Evolutionary conservation across 2,888 invertebrate species (phyloP).

Genomic region (Platycheirus albimanus): DNA sequence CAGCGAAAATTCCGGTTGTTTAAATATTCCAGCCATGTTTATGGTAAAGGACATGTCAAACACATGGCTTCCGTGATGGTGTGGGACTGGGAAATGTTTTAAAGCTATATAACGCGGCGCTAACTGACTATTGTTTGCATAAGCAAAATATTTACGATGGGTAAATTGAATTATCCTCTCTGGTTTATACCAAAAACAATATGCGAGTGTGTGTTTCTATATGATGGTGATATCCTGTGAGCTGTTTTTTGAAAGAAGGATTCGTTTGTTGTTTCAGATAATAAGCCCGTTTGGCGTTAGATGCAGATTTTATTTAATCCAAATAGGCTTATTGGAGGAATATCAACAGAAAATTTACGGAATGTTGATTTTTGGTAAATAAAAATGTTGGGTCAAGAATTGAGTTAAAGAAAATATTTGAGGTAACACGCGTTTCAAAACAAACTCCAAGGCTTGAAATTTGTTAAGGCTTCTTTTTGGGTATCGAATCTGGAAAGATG

Average conservation of each 20-base stretch:
- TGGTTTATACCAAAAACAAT: conserved; percentile 18
- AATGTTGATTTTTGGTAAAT: no score
- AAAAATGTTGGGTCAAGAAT: no score
- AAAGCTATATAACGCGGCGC: conserved; percentile 50
- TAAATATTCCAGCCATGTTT: conserved; percentile 20
- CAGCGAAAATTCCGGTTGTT: conserved; percentile 12
- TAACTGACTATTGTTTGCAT: conserved; percentile 51
- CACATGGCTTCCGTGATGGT: conserved; percentile 57
- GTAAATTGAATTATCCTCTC: conserved; percentile 65
- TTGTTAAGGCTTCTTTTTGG: no score
- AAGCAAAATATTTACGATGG: conserved; percentile 64
- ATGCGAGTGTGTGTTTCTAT: conserved; percentile 2
- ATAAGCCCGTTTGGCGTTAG: conserved; percentile 50
- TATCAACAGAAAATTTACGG: no score
- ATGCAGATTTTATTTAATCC: conserved; percentile 1
- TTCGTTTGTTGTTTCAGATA: conserved; percentile 50
- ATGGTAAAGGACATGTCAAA: conserved; percentile 39
- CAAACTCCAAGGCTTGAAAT: no score
- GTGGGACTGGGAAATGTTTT: conserved; percentile 12
- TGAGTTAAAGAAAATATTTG: no score
- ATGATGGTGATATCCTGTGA: conserved; percentile 8
- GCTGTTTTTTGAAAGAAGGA: conserved; percentile 17
- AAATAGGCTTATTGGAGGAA: conserved; percentile 47
- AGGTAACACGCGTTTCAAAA: no score
- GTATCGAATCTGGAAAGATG: no score